Evolutionary conservation across 2,797 vertebrate genomes (phyloP).

Genomic region (Gambelia wislizenii): DNA sequence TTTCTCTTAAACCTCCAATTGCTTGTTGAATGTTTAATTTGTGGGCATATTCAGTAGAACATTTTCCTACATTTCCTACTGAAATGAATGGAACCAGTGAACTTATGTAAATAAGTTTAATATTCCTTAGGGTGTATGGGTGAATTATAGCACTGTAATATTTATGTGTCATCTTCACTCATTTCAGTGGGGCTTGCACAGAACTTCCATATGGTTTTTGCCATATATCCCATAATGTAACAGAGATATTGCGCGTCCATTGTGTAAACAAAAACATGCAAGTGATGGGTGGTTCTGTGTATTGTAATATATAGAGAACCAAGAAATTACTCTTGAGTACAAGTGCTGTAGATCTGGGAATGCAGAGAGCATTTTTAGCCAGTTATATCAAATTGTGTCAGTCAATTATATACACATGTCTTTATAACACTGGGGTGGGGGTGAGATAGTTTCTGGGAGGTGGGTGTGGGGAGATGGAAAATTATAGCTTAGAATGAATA

Average conservation of each 20-base stretch:
- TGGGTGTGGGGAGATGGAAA: no score
- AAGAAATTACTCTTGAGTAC: neutral
- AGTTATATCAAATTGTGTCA: neutral
- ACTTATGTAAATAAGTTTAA: neutral
- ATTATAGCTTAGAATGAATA: neutral
- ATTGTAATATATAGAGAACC: neutral
- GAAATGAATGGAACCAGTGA: neutral
- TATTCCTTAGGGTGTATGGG: slow-evolving; percentile 2
- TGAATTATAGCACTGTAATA: slow-evolving; percentile 20
- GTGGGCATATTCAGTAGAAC: neutral
- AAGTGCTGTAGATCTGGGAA: neutral
- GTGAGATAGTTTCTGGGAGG: neutral
- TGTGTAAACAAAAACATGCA: neutral
- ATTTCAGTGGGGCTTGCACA: neutral
- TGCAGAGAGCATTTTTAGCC: no score
- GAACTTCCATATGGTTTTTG: neutral
- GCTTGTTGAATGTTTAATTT: neutral
- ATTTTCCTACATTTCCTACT: neutral
- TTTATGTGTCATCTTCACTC: slow-evolving; percentile 7
- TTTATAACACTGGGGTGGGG: neutral
- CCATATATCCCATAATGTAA: neutral
- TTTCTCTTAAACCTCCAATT: neutral
- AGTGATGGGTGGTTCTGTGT: neutral
- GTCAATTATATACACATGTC: no score
- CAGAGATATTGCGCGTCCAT: neutral